Evolutionary conservation across 2,888 invertebrate genomes (phyloP).

Genomic region (Lithophane ornitopus): DNA sequence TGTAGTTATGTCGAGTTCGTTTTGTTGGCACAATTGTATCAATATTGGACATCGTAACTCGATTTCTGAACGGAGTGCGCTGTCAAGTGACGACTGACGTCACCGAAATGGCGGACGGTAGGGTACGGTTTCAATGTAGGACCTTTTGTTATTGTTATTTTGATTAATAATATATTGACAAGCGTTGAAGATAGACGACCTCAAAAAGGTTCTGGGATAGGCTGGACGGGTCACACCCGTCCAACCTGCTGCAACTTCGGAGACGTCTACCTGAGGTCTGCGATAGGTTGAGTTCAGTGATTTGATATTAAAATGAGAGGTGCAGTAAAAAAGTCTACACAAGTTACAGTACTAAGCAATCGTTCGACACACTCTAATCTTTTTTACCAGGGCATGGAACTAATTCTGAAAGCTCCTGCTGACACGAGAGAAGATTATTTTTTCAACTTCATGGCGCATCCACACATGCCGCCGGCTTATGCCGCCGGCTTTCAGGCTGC

Average conservation of each 20-base stretch:
- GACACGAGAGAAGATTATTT: background rate
- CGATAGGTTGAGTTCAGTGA: background rate
- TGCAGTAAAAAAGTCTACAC: background rate
- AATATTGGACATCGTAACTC: constrained; percentile 87
- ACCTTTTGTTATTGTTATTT: constrained; percentile 31
- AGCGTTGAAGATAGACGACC: background rate
- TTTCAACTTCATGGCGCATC: too few species aligned
- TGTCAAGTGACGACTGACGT: constrained; percentile 76
- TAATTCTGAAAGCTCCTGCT: background rate
- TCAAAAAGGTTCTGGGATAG: too few species aligned
- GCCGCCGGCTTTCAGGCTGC: too few species aligned
- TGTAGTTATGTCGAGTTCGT: constrained; percentile 80
- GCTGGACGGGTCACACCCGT: too few species aligned
- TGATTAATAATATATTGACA: constrained; percentile 10
- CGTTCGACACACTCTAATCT: background rate
- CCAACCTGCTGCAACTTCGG: background rate
- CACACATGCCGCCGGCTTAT: too few species aligned
- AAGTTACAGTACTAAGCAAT: background rate
- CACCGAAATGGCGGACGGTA: constrained; percentile 70
- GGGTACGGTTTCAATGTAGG: constrained; percentile 36
- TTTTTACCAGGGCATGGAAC: background rate
- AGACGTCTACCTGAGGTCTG: background rate
- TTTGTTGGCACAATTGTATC: constrained; percentile 87
- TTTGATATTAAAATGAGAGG: background rate
- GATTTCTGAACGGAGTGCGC: constrained; percentile 80